Evolutionary conservation across 2,797 vertebrate species (phyloP), one percentile per base, ranked within the genome.

Genomic region (Gymnothorax reevesii): DNA sequence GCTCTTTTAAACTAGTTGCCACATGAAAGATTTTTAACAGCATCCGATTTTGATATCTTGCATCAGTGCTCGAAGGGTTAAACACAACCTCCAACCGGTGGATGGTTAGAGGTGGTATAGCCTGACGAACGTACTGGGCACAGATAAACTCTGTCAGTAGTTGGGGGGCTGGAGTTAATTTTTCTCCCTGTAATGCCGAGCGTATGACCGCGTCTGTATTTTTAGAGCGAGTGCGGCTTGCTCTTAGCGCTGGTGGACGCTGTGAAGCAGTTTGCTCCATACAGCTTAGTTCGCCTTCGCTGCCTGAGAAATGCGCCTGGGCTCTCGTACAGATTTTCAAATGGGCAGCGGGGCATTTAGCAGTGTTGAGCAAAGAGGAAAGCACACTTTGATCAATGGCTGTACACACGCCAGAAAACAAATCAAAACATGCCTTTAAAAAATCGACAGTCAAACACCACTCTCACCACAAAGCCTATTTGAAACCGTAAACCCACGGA

Each of bases 371-470:
- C 69, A 42, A 73, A 73, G 27, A 2, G 69, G 73, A 52, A 77
- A 77, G 73, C 77, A 80, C 77, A 55, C 77, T 77, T 77, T 80
- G 77, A 80, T 80, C 77, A 80, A 80, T 80, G 77, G 77, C 49
- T 80, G 77, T 80, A 55, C 77, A 55, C 49, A 20, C 49, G 49
- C 77, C 77, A 80, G 52, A 54, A 55, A 80, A 80, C 77, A 80
- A 80, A 80, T 80, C 77, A 80, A 80, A 80, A 80, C 52, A 9
- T 55, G 77, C 77, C 77, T 80, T 80, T 7, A 80, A 77, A 27
- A 52, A 55, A 80, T 80, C 52, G 77, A 55, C 77, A 80, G 77
- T 25, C 77, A 4, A 55, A 80, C 77, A 22, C 49, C 77, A 5
- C 49, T 20, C 77, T 80, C 52, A 10, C 77, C 77, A 55, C 77